These are phyloP conservation scores for Phenganax stokvisi DNA, from an alignment of 92 coral and sea anemone genomes.

Conservation along the genomic window DNA sequence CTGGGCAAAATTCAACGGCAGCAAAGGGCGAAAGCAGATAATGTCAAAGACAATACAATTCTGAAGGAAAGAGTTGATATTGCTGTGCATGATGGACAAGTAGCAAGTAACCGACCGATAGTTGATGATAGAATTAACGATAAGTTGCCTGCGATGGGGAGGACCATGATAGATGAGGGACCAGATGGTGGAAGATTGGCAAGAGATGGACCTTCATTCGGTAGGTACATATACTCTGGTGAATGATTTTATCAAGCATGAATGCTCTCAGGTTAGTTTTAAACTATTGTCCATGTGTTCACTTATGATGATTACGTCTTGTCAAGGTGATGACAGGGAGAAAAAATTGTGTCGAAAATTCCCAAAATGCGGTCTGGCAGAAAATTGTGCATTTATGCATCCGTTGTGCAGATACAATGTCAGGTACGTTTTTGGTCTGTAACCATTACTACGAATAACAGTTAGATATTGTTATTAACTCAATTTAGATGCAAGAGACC, in stretches of 20 bases:
- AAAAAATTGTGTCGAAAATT: slow-evolving; percentile 62
- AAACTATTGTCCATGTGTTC: background rate
- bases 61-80: too few relatives aligned
- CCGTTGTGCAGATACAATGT: slow-evolving; percentile 66
- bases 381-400: slow-evolving; percentile 67
- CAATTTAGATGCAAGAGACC: slow-evolving; percentile 16
- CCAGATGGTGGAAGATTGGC: background rate
- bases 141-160: too few relatives aligned
- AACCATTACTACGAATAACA: too few relatives aligned
- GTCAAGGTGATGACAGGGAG: background rate
- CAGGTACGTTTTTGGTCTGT: slow-evolving; percentile 37
- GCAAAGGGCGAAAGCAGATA: slow-evolving; percentile 11
- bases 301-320: background rate
- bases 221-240: background rate
- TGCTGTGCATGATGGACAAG: too few relatives aligned
- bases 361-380: slow-evolving; percentile 81
- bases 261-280: too few relatives aligned
- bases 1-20: slow-evolving; percentile 49
- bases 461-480: background rate
- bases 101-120: too few relatives aligned
- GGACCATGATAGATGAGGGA: background rate
- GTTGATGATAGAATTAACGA: too few relatives aligned
- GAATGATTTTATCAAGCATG: too few relatives aligned
- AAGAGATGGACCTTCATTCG: background rate
- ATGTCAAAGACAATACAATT: background rate